phyloP scores from a whole-genome alignment of 2,797 vertebrate species.

The Momotus momota region DNA sequence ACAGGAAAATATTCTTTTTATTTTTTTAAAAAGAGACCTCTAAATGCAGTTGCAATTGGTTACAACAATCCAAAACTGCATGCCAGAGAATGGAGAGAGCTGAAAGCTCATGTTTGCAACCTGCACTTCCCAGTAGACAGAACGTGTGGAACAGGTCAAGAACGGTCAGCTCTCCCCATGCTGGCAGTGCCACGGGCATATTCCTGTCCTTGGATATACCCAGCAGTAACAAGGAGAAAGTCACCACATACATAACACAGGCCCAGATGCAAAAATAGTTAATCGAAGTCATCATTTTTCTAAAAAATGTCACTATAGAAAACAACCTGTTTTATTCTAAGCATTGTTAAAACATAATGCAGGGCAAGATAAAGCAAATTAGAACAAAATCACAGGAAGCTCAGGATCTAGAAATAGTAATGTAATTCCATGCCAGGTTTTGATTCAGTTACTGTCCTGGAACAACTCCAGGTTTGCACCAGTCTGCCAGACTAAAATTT shows the following conservation, averaged over 20 bases:
- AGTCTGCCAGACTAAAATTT: not conserved
- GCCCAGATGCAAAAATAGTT: slow-evolving; percentile 58
- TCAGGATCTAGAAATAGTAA: not conserved
- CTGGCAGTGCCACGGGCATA: not conserved
- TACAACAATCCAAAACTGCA: not conserved
- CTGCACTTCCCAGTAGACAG: not conserved
- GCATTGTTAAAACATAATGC: slow-evolving; percentile 14
- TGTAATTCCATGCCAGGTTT: not conserved
- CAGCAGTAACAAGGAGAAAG: not conserved
- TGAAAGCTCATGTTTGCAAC: not conserved
- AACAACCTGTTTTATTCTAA: slow-evolving; percentile 17
- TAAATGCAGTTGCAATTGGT: not conserved
- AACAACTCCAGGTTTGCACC: slow-evolving; percentile 13
- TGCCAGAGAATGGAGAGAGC: not conserved
- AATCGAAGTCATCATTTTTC: not conserved
- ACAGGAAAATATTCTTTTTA: not conserved
- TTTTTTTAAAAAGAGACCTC: not conserved
- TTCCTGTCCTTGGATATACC: not conserved
- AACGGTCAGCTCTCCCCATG: not conserved
- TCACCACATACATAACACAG: not conserved
- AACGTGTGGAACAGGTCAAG: not conserved
- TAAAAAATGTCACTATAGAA: slow-evolving; percentile 52
- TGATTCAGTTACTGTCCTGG: slow-evolving; percentile 26
- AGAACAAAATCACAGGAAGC: not conserved
- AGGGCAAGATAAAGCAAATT: slow-evolving; percentile 6